A percentile compares a stretch with the other conserved stretches of the same genome.
Conservation (phyloP, 2,888 invertebrate species). For the Dermolepida albohirtum region DNA sequence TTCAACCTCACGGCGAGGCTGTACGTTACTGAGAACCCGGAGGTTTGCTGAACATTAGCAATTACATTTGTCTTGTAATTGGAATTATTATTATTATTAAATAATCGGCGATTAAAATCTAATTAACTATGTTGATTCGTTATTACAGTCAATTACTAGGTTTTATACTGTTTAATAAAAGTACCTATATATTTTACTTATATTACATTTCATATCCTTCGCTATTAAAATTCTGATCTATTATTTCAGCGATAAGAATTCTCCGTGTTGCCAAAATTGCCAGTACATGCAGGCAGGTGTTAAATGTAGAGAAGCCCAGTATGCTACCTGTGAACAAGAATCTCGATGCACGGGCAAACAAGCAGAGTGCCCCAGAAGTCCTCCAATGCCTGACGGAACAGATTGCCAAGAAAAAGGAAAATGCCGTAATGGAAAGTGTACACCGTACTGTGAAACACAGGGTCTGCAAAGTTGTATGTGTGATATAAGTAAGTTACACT, state of each 20-base stretch:
- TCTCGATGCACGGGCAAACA: constrained; percentile 87
- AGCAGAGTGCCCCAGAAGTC: constrained; percentile 87
- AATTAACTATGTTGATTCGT: too few relatives aligned
- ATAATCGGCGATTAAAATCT: too few relatives aligned
- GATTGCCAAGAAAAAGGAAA: constrained; percentile 92
- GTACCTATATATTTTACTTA: too few relatives aligned
- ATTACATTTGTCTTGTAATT: too few relatives aligned
- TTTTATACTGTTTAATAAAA: too few relatives aligned
- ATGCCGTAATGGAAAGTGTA: constrained; percentile 90
- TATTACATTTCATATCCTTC: too few relatives aligned
- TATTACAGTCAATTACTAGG: too few relatives aligned
- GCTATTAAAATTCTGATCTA: constrained; percentile 37
- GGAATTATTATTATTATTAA: too few relatives aligned
- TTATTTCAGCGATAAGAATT: constrained; percentile 88
- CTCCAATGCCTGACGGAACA: constrained; percentile 87
- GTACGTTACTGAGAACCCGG: too few relatives aligned
- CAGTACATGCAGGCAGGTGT: constrained; percentile 85
- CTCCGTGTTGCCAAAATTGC: constrained; percentile 94
- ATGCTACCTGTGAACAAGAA: constrained; percentile 92
- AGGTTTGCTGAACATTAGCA: too few relatives aligned
- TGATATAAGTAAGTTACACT: constrained; percentile 81
- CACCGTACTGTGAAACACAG: constrained; percentile 95
- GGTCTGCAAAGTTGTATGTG: constrained; percentile 96
- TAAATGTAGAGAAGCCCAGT: constrained; percentile 91
- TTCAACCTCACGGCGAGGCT: too few relatives aligned